Conservation (phyloP, 1,140 invertebrate genomes). For the Trigoniulus corallinus region DNA sequence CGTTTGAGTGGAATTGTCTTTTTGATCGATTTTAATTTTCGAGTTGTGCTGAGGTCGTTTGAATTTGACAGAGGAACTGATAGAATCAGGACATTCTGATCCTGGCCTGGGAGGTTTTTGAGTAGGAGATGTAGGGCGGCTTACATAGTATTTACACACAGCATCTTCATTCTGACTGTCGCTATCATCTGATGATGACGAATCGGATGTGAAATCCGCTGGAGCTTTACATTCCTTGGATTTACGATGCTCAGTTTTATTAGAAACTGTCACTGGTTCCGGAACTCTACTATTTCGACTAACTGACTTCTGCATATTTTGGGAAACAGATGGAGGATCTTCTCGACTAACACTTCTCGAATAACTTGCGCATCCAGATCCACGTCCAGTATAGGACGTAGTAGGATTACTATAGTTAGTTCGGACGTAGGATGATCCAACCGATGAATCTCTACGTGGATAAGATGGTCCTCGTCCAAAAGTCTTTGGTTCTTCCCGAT, state of each 20-base stretch:
- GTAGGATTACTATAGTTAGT: background rate
- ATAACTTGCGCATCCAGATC: background rate
- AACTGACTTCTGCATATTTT: background rate
- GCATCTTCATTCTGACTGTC: slow-evolving; percentile 3
- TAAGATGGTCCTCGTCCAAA: background rate
- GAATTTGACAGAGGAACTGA: background rate
- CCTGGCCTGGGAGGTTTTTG: background rate
- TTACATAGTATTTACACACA: slow-evolving; percentile 3
- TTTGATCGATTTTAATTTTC: background rate
- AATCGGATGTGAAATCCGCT: slow-evolving; percentile 13
- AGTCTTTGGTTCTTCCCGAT: too few species aligned
- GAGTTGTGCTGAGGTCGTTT: background rate
- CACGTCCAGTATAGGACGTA: background rate
- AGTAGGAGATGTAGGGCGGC: slow-evolving; percentile 3
- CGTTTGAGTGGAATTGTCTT: background rate
- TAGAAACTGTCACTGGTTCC: background rate
- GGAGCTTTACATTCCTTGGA: slow-evolving; percentile 9
- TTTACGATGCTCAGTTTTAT: background rate
- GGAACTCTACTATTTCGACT: background rate
- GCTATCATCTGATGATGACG: slow-evolving; percentile 1
- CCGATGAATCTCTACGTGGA: background rate
- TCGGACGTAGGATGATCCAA: background rate
- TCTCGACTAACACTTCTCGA: background rate
- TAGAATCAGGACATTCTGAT: background rate
- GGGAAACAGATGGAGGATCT: background rate